A percentile compares a stretch with the other conserved stretches of the same genome.
phyloP scores from a whole-genome alignment of 2,797 vertebrate species.

The Lepidocolaptes lacrymiger region DNA sequence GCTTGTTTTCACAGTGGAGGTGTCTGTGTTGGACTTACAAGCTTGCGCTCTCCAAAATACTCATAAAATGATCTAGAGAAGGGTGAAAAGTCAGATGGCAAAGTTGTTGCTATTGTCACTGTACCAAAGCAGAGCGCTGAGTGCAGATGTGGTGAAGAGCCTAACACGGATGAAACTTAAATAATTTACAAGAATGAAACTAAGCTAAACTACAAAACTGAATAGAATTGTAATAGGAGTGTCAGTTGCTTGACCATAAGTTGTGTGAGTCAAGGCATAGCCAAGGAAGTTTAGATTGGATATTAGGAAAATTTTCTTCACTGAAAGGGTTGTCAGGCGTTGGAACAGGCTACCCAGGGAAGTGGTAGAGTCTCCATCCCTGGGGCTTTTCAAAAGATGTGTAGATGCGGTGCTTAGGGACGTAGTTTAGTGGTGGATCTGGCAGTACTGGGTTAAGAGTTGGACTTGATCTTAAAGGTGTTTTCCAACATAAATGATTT shows the following conservation, averaged over 20 bases:
- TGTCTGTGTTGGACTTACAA: neutral
- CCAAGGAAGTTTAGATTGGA: neutral
- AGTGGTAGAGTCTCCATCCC: neutral
- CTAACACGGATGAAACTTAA: neutral
- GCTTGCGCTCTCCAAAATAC: neutral
- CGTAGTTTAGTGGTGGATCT: neutral
- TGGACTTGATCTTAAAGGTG: neutral
- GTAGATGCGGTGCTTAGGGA: neutral
- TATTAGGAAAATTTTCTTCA: neutral
- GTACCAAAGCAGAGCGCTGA: neutral
- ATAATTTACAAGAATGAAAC: neutral
- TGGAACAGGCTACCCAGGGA: neutral
- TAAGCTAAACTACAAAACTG: neutral
- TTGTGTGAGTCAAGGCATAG: neutral
- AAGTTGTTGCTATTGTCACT: neutral
- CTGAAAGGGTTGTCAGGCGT: neutral
- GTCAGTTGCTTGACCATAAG: rapidly evolving
- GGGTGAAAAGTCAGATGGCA: neutral
- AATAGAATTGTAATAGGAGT: neutral
- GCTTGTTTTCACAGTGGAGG: neutral
- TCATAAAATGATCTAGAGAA: neutral
- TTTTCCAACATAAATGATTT: neutral
- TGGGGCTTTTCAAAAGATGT: neutral
- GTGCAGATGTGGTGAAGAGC: neutral
- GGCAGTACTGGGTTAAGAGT: neutral